Conservation (phyloP, 1,140 invertebrate species). For the Trichonephila clavipes region DNA sequence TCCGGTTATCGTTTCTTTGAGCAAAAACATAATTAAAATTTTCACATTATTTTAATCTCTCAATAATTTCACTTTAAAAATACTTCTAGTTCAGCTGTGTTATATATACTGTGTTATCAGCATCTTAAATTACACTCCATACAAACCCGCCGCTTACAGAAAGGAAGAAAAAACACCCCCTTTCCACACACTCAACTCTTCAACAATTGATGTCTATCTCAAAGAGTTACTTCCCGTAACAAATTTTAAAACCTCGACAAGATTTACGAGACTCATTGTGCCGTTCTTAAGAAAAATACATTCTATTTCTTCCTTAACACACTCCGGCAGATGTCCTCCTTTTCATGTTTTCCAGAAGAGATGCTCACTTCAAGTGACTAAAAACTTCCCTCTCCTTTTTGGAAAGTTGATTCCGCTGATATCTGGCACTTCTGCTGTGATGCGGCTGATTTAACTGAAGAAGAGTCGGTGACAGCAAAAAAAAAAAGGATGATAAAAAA, state of each 20-base stretch:
- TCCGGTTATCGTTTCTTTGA: no score
- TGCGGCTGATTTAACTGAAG: constrained; percentile 44
- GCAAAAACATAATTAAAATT: no score
- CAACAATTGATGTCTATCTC: neutral
- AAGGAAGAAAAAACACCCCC: no score
- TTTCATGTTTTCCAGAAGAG: neutral
- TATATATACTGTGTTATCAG: neutral
- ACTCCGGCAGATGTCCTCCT: neutral
- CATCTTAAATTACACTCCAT: neutral
- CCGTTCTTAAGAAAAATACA: neutral
- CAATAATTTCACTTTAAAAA: no score
- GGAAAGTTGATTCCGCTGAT: neutral
- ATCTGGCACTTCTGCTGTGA: neutral
- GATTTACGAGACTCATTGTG: neutral
- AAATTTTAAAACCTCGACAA: neutral
- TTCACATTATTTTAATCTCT: no score
- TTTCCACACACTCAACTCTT: neutral
- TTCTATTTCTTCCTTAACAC: neutral
- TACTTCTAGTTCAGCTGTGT: no score
- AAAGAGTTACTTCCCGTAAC: neutral
- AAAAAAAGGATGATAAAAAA: neutral
- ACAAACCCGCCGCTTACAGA: neutral
- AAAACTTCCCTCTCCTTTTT: neutral
- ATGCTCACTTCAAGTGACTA: neutral
- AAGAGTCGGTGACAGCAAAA: neutral